A percentile compares a stretch with the other conserved stretches of the same genome.
These are phyloP conservation scores for Vombatus ursinus DNA, from an alignment of 2,113 vertebrate species.

Conservation along the genomic window DNA sequence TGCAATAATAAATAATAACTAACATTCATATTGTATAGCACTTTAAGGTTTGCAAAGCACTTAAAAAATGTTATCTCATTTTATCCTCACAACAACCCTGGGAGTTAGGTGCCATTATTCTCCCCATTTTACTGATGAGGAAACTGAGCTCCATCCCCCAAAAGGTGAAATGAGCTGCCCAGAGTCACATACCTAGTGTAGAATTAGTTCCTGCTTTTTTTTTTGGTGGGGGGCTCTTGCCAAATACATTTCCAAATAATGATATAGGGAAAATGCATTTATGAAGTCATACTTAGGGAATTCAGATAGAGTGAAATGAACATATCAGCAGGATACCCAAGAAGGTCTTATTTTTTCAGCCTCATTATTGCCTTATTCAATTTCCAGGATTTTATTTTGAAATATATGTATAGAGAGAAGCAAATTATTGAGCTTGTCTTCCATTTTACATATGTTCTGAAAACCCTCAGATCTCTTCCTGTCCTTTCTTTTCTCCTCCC, in stretches of 20 bases:
- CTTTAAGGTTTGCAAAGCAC: neutral
- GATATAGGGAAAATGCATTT: constrained; percentile 45
- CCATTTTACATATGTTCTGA: constrained; percentile 76
- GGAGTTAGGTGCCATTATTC: neutral
- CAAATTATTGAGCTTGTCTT: constrained; percentile 77
- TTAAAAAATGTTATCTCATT: neutral
- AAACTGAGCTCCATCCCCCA: neutral
- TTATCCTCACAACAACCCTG: neutral
- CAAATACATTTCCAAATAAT: constrained; percentile 60
- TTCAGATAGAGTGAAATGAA: constrained; percentile 63
- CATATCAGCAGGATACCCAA: constrained; percentile 70
- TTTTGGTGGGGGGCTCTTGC: constrained; percentile 12
- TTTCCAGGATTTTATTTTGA: constrained; percentile 76
- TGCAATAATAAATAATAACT: neutral
- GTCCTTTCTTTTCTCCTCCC: neutral
- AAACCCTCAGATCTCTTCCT: constrained; percentile 62
- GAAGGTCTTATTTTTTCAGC: constrained; percentile 17
- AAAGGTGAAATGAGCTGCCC: neutral
- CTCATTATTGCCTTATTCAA: constrained; percentile 72
- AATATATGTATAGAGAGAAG: constrained; percentile 71
- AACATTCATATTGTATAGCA: neutral
- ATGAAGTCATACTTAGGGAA: constrained; percentile 45
- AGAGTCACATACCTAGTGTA: neutral
- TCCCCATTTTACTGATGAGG: neutral
- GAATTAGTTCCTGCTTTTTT: constrained; percentile 41